Conservation (phyloP, 2,888 invertebrate species). For the Melinaea menophilus region DNA sequence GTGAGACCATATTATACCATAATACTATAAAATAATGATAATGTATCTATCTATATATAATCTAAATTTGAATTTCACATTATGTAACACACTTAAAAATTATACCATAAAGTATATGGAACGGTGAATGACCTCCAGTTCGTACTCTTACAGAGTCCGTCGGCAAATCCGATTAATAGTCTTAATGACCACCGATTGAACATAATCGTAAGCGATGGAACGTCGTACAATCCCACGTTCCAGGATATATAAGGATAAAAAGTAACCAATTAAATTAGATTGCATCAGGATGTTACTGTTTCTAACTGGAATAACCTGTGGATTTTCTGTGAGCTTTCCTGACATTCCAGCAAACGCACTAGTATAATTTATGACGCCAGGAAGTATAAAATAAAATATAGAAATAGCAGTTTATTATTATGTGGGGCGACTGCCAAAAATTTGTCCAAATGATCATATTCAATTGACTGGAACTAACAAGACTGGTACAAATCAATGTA, state of each 20-base stretch:
- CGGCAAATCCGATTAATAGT: conserved; percentile 15
- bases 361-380: conserved; percentile 1
- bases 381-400: conserved; percentile 4
- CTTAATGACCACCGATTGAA: conserved; percentile 12
- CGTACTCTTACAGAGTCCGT: conserved; percentile 6
- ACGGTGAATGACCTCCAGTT: conserved; percentile 11
- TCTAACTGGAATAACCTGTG: no score
- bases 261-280: no score
- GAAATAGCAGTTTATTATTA: conserved; percentile 4
- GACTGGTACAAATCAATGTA: background rate
- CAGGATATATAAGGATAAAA: no score
- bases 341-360: background rate
- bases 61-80: background rate
- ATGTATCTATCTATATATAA: background rate
- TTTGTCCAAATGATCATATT: background rate
- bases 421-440: conserved; percentile 7
- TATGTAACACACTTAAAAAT: background rate
- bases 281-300: no score
- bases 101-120: background rate
- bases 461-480: conserved; percentile 1
- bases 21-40: background rate
- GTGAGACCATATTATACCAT: no score
- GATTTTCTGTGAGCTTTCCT: background rate
- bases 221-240: background rate
- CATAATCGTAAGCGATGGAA: background rate